phyloP scores from a whole-genome alignment of 1,140 invertebrate species.

The Himalopsyche phryganea region DNA sequence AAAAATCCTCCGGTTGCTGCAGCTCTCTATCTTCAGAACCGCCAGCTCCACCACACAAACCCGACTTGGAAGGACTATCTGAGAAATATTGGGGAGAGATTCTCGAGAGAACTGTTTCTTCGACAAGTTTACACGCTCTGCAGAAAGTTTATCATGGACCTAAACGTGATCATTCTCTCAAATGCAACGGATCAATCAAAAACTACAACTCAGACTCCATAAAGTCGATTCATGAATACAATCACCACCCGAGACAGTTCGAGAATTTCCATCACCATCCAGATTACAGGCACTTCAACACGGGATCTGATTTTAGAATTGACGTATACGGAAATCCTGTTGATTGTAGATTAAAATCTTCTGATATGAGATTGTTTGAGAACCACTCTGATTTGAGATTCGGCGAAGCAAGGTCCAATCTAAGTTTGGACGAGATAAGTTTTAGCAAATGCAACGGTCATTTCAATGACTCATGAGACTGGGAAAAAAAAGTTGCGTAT shows the following conservation, averaged over 20 bases:
- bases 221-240: constrained; percentile 34
- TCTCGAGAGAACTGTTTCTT: constrained; percentile 66
- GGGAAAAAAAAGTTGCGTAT: constrained; percentile 49
- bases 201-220: constrained; percentile 38
- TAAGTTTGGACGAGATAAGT: constrained; percentile 50
- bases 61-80: constrained; percentile 65
- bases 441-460: constrained; percentile 51
- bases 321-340: constrained; percentile 48
- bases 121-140: constrained; percentile 63
- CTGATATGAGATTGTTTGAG: constrained; percentile 48
- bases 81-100: constrained; percentile 77
- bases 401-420: constrained; percentile 47
- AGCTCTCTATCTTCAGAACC: constrained; percentile 48
- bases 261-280: constrained; percentile 43
- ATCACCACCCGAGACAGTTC: constrained; percentile 45
- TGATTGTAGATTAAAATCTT: constrained; percentile 43
- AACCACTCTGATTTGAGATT: constrained; percentile 43
- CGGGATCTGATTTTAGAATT: constrained; percentile 47
- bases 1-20: constrained; percentile 50
- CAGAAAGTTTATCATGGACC: constrained; percentile 53
- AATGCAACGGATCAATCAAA: constrained; percentile 49
- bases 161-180: constrained; percentile 40
- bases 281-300: constrained; percentile 47
- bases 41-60: constrained; percentile 46
- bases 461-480: constrained; percentile 53